Evolutionary conservation across 2,113 vertebrate genomes (phyloP), one percentile per base, ranked within the genome.

Genomic region (Chamaetylas fuelleborni): DNA sequence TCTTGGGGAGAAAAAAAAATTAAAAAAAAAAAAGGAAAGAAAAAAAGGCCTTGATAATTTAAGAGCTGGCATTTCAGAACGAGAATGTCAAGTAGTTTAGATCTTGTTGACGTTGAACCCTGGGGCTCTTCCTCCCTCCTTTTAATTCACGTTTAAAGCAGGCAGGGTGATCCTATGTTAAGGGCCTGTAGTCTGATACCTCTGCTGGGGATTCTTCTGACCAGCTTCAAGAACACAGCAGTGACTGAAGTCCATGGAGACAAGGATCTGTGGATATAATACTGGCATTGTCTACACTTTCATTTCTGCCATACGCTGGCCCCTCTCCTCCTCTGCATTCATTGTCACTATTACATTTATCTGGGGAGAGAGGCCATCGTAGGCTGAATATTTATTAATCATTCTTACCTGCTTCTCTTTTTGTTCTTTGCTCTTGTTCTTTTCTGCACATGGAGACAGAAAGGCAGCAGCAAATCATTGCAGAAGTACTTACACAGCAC

Each of bases 31-130:
- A 43, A 10, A 25, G 8, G 8, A 8, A 54, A 71, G 71, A 58
- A 36, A 38, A 74, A 78, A n/a, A 66, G 17, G 51, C 61, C 74
- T 72, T 60, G 72, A 85, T 97, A 91, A 95, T 96, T 93, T 82
- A 79, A 89, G 61, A 83, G 58, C 61, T 96, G 91, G 81, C 83
- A 96, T 97, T 97, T 97, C 86, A 80, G 83, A 77, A 76, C 0
- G 13, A 86, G 95, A 96, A 96, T 93, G 93, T 92, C 96, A 92
- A 95, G 70, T n/a, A 84, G 82, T 91, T 95, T 81, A 82, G 90
- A 74, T 82, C 65, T 90, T 81, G 80, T 83, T 94, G 93, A 93
- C 1, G 31, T 69, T 82, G 81, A 92, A 90, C 91, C 82, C 83
- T 54, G 28, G n/a, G 87, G 88, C 62, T 95, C 78, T 94, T 87